A percentile compares a stretch with the other conserved stretches of the same genome.
phyloP scores from a whole-genome alignment of 2,113 vertebrate species.

The Rattus norvegicus region DNA sequence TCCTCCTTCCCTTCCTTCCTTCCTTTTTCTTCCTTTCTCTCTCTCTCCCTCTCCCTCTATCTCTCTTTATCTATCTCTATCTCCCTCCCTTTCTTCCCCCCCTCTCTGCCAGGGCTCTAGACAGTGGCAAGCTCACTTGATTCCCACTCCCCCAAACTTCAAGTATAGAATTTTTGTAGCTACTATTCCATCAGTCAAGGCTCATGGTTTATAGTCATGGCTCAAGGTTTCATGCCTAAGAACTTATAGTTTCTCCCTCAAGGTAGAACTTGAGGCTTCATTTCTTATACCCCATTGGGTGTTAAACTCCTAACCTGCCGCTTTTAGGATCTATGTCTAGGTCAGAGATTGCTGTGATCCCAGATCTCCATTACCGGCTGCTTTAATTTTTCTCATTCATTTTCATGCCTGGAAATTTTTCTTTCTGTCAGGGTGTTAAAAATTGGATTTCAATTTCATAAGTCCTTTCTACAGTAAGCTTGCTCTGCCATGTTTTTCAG shows the following conservation, averaged over 20 bases:
- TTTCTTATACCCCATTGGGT: background rate
- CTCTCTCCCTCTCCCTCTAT: too few species aligned
- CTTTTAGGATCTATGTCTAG: background rate
- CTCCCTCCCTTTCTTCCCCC: too few species aligned
- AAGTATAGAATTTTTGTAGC: background rate
- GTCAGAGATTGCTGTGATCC: constrained; percentile 33
- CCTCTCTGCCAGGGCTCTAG: background rate
- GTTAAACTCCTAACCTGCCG: background rate
- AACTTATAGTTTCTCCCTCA: background rate
- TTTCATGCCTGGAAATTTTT: constrained; percentile 31
- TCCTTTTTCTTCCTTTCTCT: too few species aligned
- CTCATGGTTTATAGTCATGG: constrained; percentile 7
- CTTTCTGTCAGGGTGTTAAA: constrained; percentile 47
- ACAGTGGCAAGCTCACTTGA: background rate
- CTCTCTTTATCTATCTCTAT: too few species aligned
- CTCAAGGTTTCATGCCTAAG: background rate
- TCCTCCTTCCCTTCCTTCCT: too few species aligned
- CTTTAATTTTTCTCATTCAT: constrained; percentile 49
- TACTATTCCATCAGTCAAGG: background rate
- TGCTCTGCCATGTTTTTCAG: constrained; percentile 32
- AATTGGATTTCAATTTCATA: constrained; percentile 26
- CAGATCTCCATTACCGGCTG: background rate
- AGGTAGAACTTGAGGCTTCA: background rate
- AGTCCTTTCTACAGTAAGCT: background rate
- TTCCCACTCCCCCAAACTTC: background rate